phyloP scores from a whole-genome alignment of 2,888 invertebrate species.

The Agrilus mali region DNA sequence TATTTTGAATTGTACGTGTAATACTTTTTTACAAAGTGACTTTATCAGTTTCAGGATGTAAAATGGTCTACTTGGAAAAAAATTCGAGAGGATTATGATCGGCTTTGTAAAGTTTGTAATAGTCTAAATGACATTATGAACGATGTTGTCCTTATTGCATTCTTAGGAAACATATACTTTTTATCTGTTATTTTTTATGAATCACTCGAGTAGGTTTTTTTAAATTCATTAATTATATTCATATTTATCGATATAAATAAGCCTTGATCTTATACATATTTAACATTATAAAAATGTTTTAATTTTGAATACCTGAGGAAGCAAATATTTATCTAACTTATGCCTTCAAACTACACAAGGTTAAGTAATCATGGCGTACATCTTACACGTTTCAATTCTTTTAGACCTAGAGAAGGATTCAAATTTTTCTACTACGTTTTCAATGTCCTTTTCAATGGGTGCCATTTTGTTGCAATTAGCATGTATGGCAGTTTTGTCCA shows the following conservation, averaged over 20 bases:
- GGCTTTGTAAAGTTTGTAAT: conserved; percentile 6
- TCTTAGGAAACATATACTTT: conserved; percentile 10
- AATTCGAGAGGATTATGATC: conserved; percentile 7
- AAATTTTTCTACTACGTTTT: conserved; percentile 7
- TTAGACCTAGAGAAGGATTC: conserved; percentile 2
- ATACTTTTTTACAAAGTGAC: background rate
- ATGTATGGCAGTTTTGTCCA: conserved; percentile 10
- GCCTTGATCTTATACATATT: too few species aligned
- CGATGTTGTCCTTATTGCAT: conserved; percentile 7
- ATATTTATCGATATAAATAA: too few species aligned
- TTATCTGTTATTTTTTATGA: conserved; percentile 8
- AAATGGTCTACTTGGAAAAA: conserved; percentile 4
- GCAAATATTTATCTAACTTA: background rate
- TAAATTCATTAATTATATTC: background rate
- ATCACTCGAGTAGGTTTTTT: conserved; percentile 6
- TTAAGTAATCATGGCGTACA: too few species aligned
- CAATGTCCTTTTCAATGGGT: conserved; percentile 3
- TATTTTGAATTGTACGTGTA: background rate
- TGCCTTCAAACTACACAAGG: too few species aligned
- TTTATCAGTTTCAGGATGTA: conserved; percentile 4
- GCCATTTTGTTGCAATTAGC: conserved; percentile 10
- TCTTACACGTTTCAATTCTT: conserved; percentile 1
- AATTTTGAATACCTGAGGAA: too few species aligned
- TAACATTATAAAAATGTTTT: too few species aligned
- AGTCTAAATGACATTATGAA: conserved; percentile 7